A percentile compares a stretch with the other conserved stretches of the same genome.
These are phyloP conservation scores for Lymantria dispar DNA, from an alignment of 2,888 invertebrate species.

Conservation along the genomic window DNA sequence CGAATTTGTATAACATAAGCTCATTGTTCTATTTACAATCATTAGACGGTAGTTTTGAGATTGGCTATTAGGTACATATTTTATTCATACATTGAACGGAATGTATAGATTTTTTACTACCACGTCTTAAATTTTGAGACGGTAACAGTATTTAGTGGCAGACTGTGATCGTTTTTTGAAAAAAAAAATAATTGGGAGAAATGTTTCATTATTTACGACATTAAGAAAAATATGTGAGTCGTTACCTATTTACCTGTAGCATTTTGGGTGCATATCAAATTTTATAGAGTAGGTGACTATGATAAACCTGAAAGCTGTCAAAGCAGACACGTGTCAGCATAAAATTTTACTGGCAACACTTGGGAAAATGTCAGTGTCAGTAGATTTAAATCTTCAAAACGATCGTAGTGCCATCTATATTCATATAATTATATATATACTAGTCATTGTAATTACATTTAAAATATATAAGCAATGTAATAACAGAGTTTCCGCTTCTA, in stretches of 20 bases:
- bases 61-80: slow-evolving; percentile 47
- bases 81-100: slow-evolving; percentile 49
- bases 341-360: neutral
- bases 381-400: slow-evolving; percentile 21
- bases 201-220: too few species aligned
- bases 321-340: too few species aligned
- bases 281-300: too few species aligned
- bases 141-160: slow-evolving; percentile 23
- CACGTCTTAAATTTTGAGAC: slow-evolving; percentile 33
- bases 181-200: neutral
- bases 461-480: slow-evolving; percentile 41
- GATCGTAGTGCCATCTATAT: slow-evolving; percentile 29
- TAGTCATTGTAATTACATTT: slow-evolving; percentile 57
- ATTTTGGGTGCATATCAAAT: too few species aligned
- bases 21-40: slow-evolving; percentile 62
- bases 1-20: slow-evolving; percentile 72
- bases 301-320: too few species aligned
- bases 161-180: slow-evolving; percentile 21
- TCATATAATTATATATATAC: slow-evolving; percentile 30
- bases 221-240: too few species aligned
- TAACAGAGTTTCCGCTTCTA: slow-evolving; percentile 55
- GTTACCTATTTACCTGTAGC: too few species aligned
- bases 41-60: slow-evolving; percentile 66
- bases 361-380: neutral
- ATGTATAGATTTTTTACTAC: slow-evolving; percentile 61